phyloP scores from a whole-genome alignment of 64 coral and sea anemone species.

The Catalaphyllia jardinei region DNA sequence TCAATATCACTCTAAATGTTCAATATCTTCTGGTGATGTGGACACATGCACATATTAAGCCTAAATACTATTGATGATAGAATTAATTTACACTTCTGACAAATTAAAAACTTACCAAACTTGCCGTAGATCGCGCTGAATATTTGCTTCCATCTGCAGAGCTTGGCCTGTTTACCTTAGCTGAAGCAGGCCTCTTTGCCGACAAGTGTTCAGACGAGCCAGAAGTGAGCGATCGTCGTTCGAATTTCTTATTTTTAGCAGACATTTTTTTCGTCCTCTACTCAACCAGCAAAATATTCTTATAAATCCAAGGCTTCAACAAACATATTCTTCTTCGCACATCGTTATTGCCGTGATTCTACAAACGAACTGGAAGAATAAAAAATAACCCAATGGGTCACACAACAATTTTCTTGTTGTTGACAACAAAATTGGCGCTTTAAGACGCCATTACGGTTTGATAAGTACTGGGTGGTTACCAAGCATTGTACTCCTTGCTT shows the following conservation, averaged over 20 bases:
- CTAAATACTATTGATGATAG: not conserved
- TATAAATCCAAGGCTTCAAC: not conserved
- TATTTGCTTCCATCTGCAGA: slow-evolving; percentile 50
- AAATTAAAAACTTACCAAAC: slow-evolving; percentile 52
- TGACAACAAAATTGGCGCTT: slow-evolving; percentile 47
- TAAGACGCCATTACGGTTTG: slow-evolving; percentile 35
- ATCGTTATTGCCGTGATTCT: not conserved
- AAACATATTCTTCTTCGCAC: not conserved
- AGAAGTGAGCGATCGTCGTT: not conserved
- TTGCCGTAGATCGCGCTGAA: slow-evolving; percentile 70
- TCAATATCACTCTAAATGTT: not conserved
- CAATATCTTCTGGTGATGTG: not conserved
- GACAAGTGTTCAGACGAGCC: slow-evolving; percentile 5
- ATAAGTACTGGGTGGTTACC: not conserved
- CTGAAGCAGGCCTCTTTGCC: slow-evolving; percentile 43
- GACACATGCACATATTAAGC: not conserved
- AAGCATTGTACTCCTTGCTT: not conserved
- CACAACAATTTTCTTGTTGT: slow-evolving; percentile 22
- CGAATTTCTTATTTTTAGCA: slow-evolving; percentile 26
- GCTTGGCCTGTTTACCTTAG: slow-evolving; percentile 52
- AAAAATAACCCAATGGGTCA: not conserved
- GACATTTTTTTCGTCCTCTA: not conserved
- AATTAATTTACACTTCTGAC: not conserved
- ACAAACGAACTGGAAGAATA: not conserved
- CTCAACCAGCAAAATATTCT: not conserved